These are phyloP conservation scores for Porites lobata DNA, from an alignment of 92 coral and sea anemone genomes.

Conservation along the genomic window DNA sequence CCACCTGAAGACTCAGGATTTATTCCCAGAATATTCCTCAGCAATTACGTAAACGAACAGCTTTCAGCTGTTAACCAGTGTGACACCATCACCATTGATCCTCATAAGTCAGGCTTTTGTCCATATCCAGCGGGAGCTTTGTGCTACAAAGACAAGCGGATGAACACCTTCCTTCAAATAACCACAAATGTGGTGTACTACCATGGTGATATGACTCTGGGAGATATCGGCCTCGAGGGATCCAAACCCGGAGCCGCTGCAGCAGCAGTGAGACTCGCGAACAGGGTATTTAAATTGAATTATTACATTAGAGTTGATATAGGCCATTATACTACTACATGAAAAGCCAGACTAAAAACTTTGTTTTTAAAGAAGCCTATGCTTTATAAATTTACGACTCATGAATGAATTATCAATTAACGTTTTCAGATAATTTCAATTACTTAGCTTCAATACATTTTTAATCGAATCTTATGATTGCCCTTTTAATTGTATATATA, in stretches of 20 bases:
- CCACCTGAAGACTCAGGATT: slow-evolving; percentile 60
- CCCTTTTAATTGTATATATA: too few species aligned
- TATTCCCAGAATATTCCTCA: slow-evolving; percentile 63
- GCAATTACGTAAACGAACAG: slow-evolving; percentile 50
- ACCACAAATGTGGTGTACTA: slow-evolving; percentile 58
- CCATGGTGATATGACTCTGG: slow-evolving; percentile 67
- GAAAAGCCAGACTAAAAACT: too few species aligned
- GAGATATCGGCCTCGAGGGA: slow-evolving; percentile 74
- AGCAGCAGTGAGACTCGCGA: slow-evolving; percentile 70
- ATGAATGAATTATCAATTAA: too few species aligned
- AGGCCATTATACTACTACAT: background rate
- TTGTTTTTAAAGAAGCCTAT: too few species aligned
- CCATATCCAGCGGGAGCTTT: slow-evolving; percentile 83
- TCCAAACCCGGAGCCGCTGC: slow-evolving; percentile 87
- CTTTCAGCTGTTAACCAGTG: slow-evolving; percentile 57
- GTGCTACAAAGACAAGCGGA: slow-evolving; percentile 66
- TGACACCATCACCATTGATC: slow-evolving; percentile 79
- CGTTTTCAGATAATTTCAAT: too few species aligned
- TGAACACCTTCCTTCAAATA: slow-evolving; percentile 76
- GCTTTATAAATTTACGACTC: too few species aligned
- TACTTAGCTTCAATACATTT: too few species aligned
- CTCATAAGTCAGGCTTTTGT: slow-evolving; percentile 80
- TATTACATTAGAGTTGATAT: background rate
- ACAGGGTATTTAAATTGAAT: slow-evolving; percentile 46
- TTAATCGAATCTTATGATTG: too few species aligned